Conservation (phyloP, 2,888 invertebrate species). For the Apamea sordens region DNA sequence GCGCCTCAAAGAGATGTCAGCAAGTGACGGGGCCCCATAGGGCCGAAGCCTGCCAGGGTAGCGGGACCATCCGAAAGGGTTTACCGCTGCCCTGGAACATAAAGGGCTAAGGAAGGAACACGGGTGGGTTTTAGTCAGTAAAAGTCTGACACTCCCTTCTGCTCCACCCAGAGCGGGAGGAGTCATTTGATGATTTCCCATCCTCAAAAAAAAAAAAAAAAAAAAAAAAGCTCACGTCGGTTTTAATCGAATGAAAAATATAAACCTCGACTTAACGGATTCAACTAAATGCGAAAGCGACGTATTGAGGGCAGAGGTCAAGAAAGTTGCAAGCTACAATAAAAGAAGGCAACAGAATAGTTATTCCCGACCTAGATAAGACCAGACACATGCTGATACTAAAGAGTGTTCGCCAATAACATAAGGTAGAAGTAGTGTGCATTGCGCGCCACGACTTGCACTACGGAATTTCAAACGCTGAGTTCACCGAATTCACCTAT, state of each 20-base stretch:
- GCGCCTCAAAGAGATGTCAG: no score
- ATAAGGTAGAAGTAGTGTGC: constrained; percentile 49
- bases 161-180: no score
- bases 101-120: no score
- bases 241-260: constrained; percentile 41
- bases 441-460: constrained; percentile 46
- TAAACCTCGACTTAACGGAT: constrained; percentile 28
- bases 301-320: constrained; percentile 56
- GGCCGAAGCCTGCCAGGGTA: no score
- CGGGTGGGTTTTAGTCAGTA: no score
- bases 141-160: no score
- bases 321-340: constrained; percentile 58
- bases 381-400: constrained; percentile 33
- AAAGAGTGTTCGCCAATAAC: constrained; percentile 40
- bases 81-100: no score
- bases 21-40: no score
- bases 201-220: no score
- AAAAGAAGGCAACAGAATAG: constrained; percentile 45
- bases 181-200: no score
- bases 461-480: constrained; percentile 68
- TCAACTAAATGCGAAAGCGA: constrained; percentile 31
- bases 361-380: constrained; percentile 59
- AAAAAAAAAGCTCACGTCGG: background rate
- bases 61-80: no score
- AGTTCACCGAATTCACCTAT: constrained; percentile 80